Evolutionary conservation across 2,797 vertebrate genomes (phyloP).

Genomic region (Margarornis squamiger): DNA sequence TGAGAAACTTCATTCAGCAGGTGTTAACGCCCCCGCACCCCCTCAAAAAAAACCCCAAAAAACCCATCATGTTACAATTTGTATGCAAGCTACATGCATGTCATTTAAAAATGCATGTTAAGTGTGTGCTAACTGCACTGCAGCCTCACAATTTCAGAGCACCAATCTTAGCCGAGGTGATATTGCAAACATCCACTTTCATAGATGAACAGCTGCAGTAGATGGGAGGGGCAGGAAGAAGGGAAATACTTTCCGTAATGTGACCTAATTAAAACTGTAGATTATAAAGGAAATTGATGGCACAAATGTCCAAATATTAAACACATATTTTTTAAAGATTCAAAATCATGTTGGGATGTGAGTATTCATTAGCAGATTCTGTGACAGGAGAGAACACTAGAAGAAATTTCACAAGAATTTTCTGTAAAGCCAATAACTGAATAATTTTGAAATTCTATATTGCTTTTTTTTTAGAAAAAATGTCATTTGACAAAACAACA

Average conservation of each 20-base stretch:
- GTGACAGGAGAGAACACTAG: neutral
- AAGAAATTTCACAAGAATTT: neutral
- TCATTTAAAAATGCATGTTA: constrained; percentile 24
- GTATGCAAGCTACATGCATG: constrained; percentile 17
- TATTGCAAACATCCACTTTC: constrained; percentile 59
- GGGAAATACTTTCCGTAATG: constrained; percentile 54
- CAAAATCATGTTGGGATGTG: constrained; percentile 12
- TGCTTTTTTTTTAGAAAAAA: neutral
- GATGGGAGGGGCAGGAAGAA: neutral
- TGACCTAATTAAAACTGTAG: constrained; percentile 65
- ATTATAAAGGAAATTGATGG: constrained; percentile 56
- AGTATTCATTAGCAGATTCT: neutral
- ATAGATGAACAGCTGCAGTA: constrained; percentile 38
- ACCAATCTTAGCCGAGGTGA: constrained; percentile 46
- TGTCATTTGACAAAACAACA: neutral
- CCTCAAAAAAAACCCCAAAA: neutral
- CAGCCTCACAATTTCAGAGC: constrained; percentile 17
- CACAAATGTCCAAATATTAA: constrained; percentile 44
- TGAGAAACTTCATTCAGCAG: constrained; percentile 52
- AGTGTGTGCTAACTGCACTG: constrained; percentile 44
- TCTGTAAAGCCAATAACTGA: neutral
- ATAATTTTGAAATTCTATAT: neutral
- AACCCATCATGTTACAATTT: neutral
- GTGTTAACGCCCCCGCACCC: neutral
- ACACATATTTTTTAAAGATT: constrained; percentile 26